Evolutionary conservation across 1,140 invertebrate species (phyloP).

Genomic region (Leptonema lineaticorne): DNA sequence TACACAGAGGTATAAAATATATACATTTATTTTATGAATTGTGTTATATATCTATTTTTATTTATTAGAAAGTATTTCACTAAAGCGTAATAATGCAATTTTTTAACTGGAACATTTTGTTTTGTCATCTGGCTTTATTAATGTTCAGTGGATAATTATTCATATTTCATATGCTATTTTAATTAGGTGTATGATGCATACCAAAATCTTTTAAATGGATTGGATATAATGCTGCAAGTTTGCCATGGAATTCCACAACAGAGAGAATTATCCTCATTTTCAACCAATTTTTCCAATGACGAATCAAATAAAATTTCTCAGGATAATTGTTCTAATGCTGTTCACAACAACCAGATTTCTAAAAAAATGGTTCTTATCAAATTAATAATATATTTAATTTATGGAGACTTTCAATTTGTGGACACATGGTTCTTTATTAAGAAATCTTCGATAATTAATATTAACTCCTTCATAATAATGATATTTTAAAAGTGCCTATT

Average conservation of each 20-base stretch:
- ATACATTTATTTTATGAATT: no score
- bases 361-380: constrained; percentile 37
- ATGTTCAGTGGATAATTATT: no score
- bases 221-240: constrained; percentile 69
- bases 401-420: neutral
- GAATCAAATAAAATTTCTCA: constrained; percentile 43
- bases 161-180: constrained; percentile 30
- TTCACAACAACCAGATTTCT: constrained; percentile 22
- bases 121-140: no score
- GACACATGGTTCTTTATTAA: constrained; percentile 7
- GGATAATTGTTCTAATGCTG: constrained; percentile 34
- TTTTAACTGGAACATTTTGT: no score
- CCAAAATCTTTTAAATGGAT: constrained; percentile 67
- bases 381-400: constrained; percentile 1
- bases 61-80: no score
- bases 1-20: constrained; percentile 83
- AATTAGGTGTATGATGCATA: constrained; percentile 69
- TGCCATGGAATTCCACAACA: constrained; percentile 60
- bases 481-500: no score
- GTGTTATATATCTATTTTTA: no score
- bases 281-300: constrained; percentile 45
- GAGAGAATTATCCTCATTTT: constrained; percentile 34
- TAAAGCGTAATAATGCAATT: no score
- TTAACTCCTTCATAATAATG: constrained; percentile 1
- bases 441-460: neutral